Evolutionary conservation across 2,888 invertebrate species (phyloP).

Genomic region (Cremastinae sp.): DNA sequence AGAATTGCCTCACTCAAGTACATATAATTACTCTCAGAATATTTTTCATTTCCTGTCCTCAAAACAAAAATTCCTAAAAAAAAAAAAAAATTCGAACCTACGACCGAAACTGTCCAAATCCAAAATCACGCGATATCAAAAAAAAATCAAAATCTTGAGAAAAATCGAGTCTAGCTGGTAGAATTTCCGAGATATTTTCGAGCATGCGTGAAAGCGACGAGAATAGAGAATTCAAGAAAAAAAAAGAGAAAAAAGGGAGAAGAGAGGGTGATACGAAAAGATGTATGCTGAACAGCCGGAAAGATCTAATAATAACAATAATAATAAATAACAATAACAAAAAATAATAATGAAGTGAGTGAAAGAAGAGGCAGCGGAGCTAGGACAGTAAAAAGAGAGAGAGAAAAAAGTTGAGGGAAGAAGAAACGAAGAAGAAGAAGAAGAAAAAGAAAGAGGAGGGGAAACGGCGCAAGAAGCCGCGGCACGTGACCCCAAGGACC

Average conservation of each 20-base stretch:
- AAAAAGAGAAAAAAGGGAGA: not conserved
- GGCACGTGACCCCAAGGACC: conserved; percentile 78
- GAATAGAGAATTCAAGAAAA: conserved; percentile 1
- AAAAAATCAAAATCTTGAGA: not conserved
- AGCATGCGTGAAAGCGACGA: conserved; percentile 14
- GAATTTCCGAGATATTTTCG: conserved; percentile 18
- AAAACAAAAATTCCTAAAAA: too few species aligned
- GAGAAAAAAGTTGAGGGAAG: conserved; percentile 15
- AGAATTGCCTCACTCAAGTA: too few species aligned
- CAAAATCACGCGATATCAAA: too few species aligned
- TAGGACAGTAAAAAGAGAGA: too few species aligned
- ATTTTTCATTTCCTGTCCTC: too few species aligned
- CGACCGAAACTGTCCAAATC: too few species aligned
- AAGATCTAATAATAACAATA: conserved; percentile 50
- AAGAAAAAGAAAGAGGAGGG: conserved; percentile 41
- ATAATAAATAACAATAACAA: conserved; percentile 38
- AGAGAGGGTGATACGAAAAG: conserved; percentile 18
- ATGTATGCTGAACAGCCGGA: conserved; percentile 40
- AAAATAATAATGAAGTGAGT: conserved; percentile 4
- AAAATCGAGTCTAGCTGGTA: not conserved
- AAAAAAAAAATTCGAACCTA: too few species aligned
- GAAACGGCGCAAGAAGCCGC: conserved; percentile 70
- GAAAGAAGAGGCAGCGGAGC: conserved; percentile 14
- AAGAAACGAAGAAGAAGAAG: conserved; percentile 22
- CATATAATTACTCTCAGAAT: too few species aligned